phyloP scores from a whole-genome alignment of 2,797 vertebrate genomes.

The Lacerta agilis region DNA sequence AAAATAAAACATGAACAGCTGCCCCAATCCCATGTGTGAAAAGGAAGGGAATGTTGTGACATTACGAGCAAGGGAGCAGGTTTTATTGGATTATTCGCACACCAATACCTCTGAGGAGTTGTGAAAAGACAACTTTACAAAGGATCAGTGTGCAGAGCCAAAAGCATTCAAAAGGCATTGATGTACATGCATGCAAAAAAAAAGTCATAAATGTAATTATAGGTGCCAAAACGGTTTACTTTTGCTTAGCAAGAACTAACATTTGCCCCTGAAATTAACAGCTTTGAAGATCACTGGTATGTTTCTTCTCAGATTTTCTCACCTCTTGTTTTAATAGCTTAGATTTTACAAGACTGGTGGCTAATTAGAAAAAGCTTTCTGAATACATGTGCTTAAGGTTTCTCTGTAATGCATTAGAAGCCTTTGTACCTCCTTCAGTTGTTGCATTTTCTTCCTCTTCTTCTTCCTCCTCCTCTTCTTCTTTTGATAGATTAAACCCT shows the following conservation, averaged over 20 bases:
- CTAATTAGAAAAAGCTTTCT: slow-evolving; percentile 30
- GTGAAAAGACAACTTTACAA: not conserved
- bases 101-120: not conserved
- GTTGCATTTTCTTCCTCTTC: not conserved
- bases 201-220: slow-evolving; percentile 43
- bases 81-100: not conserved
- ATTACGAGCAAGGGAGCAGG: not conserved
- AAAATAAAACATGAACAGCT: not conserved
- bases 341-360: not conserved
- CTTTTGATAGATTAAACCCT: not conserved
- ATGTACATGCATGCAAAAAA: slow-evolving; percentile 28
- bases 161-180: slow-evolving; percentile 36
- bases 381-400: fast-evolving
- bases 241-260: slow-evolving; percentile 34
- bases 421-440: not conserved
- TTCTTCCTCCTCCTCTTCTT: not conserved
- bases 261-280: slow-evolving; percentile 31
- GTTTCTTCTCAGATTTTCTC: slow-evolving; percentile 28
- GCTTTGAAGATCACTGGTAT: not conserved
- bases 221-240: not conserved
- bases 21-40: not conserved
- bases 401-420: slow-evolving; percentile 8
- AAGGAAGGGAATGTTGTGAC: not conserved
- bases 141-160: slow-evolving; percentile 27
- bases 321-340: not conserved